A percentile compares a stretch with the other conserved stretches of the same genome.
Conservation (phyloP, 2,113 vertebrate species). For the Okapia johnstoni region DNA sequence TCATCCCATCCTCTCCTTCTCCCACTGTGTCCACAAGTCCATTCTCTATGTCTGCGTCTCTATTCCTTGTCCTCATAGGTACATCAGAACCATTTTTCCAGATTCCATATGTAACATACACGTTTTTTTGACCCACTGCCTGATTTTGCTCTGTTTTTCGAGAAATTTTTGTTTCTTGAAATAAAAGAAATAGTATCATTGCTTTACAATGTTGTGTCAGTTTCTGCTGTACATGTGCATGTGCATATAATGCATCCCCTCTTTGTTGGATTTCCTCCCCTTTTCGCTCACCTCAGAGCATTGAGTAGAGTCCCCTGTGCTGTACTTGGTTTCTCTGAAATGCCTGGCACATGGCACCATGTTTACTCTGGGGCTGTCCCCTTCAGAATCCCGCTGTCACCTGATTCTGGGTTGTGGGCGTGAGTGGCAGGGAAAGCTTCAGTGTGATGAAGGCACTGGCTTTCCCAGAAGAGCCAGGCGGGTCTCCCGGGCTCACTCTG, state of each 20-base stretch:
- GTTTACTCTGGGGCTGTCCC: background rate
- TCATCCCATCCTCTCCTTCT: background rate
- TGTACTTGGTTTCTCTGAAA: background rate
- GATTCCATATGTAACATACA: background rate
- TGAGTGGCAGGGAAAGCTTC: background rate
- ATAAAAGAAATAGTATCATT: accelerated
- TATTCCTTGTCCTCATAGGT: background rate
- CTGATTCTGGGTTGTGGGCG: background rate
- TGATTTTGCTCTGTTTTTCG: background rate
- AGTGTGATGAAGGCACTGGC: background rate
- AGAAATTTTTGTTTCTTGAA: background rate
- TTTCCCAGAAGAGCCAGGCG: background rate
- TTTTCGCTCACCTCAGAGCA: background rate
- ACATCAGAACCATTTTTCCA: background rate
- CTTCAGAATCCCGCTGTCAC: accelerated
- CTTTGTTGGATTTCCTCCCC: background rate
- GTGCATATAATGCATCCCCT: background rate
- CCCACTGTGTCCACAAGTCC: background rate
- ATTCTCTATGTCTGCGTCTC: background rate
- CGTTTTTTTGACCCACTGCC: background rate
- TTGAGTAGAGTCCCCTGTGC: background rate
- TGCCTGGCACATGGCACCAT: accelerated
- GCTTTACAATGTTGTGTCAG: background rate
- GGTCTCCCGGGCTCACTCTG: background rate
- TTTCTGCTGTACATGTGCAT: background rate